Evolutionary conservation across 2,888 invertebrate genomes (phyloP).

Genomic region (Caenorhabditis sinica): DNA sequence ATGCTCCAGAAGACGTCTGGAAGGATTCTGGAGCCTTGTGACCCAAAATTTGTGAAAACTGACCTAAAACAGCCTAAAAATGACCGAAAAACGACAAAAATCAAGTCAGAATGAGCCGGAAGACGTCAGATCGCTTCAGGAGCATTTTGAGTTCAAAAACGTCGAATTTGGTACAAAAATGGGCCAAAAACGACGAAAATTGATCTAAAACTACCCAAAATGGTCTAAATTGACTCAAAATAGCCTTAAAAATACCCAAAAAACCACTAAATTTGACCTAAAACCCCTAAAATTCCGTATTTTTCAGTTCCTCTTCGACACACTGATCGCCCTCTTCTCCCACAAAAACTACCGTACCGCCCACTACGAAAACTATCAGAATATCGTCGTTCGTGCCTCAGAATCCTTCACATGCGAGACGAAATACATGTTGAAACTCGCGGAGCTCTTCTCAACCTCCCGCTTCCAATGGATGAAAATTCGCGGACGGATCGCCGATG

Average conservation of each 20-base stretch:
- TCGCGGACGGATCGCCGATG: not conserved
- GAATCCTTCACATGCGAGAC: constrained; percentile 28
- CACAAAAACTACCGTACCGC: not conserved
- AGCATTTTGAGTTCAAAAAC: too few species aligned
- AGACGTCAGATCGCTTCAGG: too few species aligned
- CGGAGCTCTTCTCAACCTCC: constrained; percentile 8
- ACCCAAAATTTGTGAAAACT: not conserved
- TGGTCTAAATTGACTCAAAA: too few species aligned
- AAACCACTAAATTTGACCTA: too few species aligned
- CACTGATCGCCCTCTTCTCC: not conserved
- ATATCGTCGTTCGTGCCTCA: constrained; percentile 1
- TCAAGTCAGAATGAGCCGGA: too few species aligned
- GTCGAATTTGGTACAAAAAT: too few species aligned
- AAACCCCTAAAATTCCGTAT: not conserved
- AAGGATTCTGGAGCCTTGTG: not conserved
- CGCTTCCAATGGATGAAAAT: constrained; percentile 32
- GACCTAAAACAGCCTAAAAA: too few species aligned
- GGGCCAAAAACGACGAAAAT: too few species aligned
- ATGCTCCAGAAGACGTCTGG: too few species aligned
- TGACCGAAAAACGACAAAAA: not conserved
- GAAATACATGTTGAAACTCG: constrained; percentile 30
- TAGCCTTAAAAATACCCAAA: not conserved
- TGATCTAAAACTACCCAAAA: too few species aligned
- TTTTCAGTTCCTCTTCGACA: constrained; percentile 33
- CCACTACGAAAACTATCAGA: constrained; percentile 11